A percentile compares a stretch with the other conserved stretches of the same genome.
These are phyloP conservation scores for Lucifuga dentata DNA, from an alignment of 2,113 vertebrate species.

Conservation along the genomic window DNA sequence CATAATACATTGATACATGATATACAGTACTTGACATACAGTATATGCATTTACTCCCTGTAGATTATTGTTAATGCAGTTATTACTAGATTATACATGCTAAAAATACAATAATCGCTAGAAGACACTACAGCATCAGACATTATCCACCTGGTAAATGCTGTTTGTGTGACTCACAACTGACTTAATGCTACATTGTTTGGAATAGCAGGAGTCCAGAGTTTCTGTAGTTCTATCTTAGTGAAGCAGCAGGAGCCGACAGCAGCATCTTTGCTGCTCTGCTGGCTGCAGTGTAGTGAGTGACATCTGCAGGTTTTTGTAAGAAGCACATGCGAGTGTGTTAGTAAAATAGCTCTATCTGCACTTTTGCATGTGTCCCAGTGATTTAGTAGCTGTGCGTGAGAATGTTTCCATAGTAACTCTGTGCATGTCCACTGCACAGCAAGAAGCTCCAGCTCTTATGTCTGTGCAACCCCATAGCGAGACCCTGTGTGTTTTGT, in stretches of 20 bases:
- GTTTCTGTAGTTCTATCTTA: not conserved
- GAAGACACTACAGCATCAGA: too few relatives aligned
- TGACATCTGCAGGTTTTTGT: conserved; percentile 43
- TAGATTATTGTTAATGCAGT: too few relatives aligned
- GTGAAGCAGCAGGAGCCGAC: not conserved
- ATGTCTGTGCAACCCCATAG: conserved; percentile 66
- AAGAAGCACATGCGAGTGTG: conserved; percentile 46
- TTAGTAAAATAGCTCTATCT: conserved; percentile 15
- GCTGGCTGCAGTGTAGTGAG: conserved; percentile 20
- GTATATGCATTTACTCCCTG: too few relatives aligned
- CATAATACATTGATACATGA: too few relatives aligned
- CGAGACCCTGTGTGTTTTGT: conserved; percentile 65
- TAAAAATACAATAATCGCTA: too few relatives aligned
- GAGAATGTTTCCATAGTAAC: not conserved
- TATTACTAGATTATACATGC: too few relatives aligned
- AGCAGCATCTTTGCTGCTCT: not conserved
- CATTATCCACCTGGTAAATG: too few relatives aligned
- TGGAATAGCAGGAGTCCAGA: too few relatives aligned
- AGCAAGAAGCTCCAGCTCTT: conserved; percentile 34
- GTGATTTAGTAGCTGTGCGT: conserved; percentile 4
- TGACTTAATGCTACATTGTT: too few relatives aligned
- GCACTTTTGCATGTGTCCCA: conserved; percentile 40
- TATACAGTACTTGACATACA: too few relatives aligned
- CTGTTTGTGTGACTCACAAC: too few relatives aligned
- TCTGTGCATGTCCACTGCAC: conserved; percentile 31